phyloP scores from a whole-genome alignment of 2,113 vertebrate species.

The Elephantulus edwardii region DNA sequence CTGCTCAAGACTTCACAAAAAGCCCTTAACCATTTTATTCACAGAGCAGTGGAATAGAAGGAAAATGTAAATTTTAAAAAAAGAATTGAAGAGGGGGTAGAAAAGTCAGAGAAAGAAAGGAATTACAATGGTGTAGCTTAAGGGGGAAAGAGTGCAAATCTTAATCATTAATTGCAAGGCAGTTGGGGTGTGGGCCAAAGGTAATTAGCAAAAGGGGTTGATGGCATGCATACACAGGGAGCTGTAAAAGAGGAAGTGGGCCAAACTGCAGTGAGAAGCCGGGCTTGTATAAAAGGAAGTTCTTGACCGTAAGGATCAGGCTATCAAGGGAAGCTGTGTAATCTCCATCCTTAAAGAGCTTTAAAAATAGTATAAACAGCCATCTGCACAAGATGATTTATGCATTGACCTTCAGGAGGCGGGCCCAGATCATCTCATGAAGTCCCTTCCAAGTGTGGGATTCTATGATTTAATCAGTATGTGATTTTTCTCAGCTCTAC shows the following conservation, averaged over 20 bases:
- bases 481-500: slow-evolving; percentile 82
- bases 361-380: slow-evolving; percentile 82
- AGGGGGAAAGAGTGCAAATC: slow-evolving; percentile 31
- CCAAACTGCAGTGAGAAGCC: slow-evolving; percentile 65
- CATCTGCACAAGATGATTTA: slow-evolving; percentile 81
- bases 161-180: slow-evolving; percentile 54
- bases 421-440: slow-evolving; percentile 78
- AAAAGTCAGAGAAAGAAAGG: slow-evolving; percentile 28
- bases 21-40: background rate
- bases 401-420: slow-evolving; percentile 82
- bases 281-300: slow-evolving; percentile 77
- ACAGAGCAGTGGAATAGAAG: background rate
- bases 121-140: slow-evolving; percentile 21
- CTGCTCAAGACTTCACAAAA: background rate
- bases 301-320: slow-evolving; percentile 80
- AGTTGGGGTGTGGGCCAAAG: slow-evolving; percentile 34
- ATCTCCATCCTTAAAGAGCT: slow-evolving; percentile 80
- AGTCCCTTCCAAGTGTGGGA: slow-evolving; percentile 82
- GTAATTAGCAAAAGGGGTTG: slow-evolving; percentile 66
- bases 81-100: background rate
- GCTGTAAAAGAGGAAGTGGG: slow-evolving; percentile 57
- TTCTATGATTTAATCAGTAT: slow-evolving; percentile 83
- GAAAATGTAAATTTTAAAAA: slow-evolving; percentile 42
- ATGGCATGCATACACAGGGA: slow-evolving; percentile 32
- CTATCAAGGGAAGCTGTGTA: slow-evolving; percentile 80